phyloP scores from a whole-genome alignment of 2,113 vertebrate species.

The Neoarius graeffei region DNA sequence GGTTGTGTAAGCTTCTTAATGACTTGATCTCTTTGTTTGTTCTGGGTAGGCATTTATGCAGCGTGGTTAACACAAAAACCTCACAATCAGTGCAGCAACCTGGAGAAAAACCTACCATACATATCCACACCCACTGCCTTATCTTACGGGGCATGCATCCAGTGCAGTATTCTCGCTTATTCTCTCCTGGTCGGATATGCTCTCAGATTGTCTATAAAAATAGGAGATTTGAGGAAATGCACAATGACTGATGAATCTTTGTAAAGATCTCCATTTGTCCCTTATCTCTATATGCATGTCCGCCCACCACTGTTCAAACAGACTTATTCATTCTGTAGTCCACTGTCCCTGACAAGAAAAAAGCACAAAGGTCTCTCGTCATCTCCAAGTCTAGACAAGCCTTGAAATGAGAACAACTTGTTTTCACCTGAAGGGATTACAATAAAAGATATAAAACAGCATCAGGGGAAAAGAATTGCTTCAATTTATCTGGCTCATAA shows the following conservation, averaged over 20 bases:
- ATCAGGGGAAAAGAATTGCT: background rate
- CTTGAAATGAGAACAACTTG: background rate
- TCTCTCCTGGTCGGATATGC: slow-evolving; percentile 3
- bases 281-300: slow-evolving; percentile 23
- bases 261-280: slow-evolving; percentile 20
- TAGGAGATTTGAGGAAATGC: background rate
- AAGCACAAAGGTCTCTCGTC: slow-evolving; percentile 1
- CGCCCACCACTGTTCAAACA: background rate
- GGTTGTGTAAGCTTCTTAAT: slow-evolving; percentile 44
- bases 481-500: background rate
- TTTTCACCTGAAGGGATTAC: background rate
- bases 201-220: slow-evolving; percentile 4
- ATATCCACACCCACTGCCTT: background rate
- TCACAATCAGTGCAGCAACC: background rate
- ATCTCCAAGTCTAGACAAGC: slow-evolving; percentile 22
- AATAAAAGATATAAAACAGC: background rate
- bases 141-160: background rate
- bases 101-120: background rate
- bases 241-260: slow-evolving; percentile 42
- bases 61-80: background rate
- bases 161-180: background rate
- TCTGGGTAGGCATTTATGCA: background rate
- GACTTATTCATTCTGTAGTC: slow-evolving; percentile 16
- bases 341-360: slow-evolving; percentile 11
- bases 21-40: background rate